Evolutionary conservation across 1,140 invertebrate species (phyloP), one percentile per base, ranked within the genome.

Genomic region (Acromyrmex echinatior): DNA sequence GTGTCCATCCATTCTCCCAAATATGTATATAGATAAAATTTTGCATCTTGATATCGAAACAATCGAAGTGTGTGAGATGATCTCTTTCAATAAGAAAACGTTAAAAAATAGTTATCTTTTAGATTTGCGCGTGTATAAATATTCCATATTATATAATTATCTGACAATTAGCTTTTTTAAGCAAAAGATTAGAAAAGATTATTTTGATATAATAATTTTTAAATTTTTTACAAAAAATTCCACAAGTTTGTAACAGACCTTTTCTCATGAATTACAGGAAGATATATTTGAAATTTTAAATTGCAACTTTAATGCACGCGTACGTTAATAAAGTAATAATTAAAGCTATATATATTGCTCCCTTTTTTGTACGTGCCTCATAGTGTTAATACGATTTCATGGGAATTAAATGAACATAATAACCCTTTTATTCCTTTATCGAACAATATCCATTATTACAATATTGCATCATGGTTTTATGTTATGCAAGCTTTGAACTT

Each of bases 241-340:
- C 14, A 68, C 4, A 31, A 53, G n/a, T 63, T 49, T 78, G 9
- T 51, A 49, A 65, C 21, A 21, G 31, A 79, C 35, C 0, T 35
- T 35, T 79, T 66, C 16, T 66, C 39, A 16, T 18, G 35, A 18
- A 12, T 63, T 31, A 25, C 0, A 35, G 14, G 12, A 21, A 51
- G 9, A 16, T 35, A 35, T 10, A 16, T 53, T 16, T 80, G 10
- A 53, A 65, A 35, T 5, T 53, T 68, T 39, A 9, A 39, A 63
- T 68, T 65, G n/a, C 56, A 80, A 53, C n/a, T 6, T 51, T 35
- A 78, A 62, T 49, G 5, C 28, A 62, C 14, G 51, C 14, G 9
- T 2, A 12, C 45, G 45, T 45, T 77, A 16, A n/a, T 65, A 25
- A 80, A 68, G 56, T 66, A 56, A 79, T 66, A 53, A 80, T 68